Evolutionary conservation across 2,888 invertebrate species (phyloP).

Genomic region (Litoditis marina): DNA sequence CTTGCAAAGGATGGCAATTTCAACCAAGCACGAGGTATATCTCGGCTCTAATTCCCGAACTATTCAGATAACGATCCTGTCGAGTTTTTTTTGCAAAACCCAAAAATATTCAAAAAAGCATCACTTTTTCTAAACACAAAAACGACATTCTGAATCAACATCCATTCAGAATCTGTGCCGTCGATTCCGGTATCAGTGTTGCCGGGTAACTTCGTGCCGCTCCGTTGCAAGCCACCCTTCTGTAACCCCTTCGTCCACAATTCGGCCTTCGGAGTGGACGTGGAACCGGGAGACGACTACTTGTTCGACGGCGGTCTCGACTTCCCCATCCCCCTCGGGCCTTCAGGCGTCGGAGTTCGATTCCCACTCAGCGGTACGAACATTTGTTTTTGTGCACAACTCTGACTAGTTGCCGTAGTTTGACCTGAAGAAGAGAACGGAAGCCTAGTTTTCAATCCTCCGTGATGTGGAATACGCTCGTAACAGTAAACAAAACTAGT

Average conservation of each 20-base stretch:
- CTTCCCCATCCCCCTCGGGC: conserved; percentile 51
- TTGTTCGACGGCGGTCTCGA: conserved; percentile 52
- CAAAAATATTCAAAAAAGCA: not conserved
- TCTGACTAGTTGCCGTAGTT: not conserved
- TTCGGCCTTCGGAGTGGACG: conserved; percentile 51
- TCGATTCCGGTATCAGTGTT: conserved; percentile 51
- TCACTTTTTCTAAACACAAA: not conserved
- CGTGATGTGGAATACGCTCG: no score
- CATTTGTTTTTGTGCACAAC: no score
- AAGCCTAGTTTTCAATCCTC: no score
- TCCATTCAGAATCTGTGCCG: conserved; percentile 41
- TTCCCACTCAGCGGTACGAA: conserved; percentile 47
- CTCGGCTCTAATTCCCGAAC: not conserved
- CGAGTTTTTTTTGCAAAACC: no score
- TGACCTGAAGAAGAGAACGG: no score
- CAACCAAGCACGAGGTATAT: conserved; percentile 47
- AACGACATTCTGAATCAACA: not conserved
- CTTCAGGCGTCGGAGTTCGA: conserved; percentile 52
- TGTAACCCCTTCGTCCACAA: conserved; percentile 58
- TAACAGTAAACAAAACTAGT: no score
- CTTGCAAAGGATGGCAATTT: conserved; percentile 48
- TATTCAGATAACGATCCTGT: not conserved
- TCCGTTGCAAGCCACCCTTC: conserved; percentile 54
- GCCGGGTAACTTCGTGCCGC: conserved; percentile 54
- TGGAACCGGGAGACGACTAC: conserved; percentile 53